These are phyloP conservation scores for Vulpes vulpes DNA, from an alignment of 2,113 vertebrate genomes.

Conservation along the genomic window DNA sequence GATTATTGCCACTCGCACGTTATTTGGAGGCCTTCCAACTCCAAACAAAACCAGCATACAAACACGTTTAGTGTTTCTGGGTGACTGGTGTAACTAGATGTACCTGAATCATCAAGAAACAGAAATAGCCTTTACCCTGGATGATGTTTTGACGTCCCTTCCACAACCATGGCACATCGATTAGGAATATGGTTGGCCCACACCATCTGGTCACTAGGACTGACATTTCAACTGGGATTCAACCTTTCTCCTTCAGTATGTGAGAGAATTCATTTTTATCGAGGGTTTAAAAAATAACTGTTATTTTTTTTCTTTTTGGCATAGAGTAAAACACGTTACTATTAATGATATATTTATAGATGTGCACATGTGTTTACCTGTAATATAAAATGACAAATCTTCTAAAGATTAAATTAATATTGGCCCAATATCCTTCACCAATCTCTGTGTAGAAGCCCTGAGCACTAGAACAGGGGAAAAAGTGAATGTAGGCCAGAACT, in stretches of 20 bases:
- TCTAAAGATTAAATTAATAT: not conserved
- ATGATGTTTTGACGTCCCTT: constrained; percentile 20
- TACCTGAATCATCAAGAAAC: constrained; percentile 36
- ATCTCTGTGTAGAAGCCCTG: not conserved
- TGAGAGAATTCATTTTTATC: not conserved
- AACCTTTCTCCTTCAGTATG: not conserved
- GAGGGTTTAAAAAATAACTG: not conserved
- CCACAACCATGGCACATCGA: not conserved
- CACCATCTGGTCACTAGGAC: not conserved
- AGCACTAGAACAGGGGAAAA: not conserved
- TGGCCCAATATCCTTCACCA: not conserved
- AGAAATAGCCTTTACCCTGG: not conserved
- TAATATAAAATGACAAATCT: not conserved
- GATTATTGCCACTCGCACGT: not conserved
- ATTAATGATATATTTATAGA: not conserved
- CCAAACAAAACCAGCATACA: not conserved
- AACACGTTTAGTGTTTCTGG: not conserved
- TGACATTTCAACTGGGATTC: not conserved
- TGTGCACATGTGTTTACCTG: not conserved
- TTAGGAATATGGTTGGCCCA: not conserved
- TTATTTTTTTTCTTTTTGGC: not conserved
- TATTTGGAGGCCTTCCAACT: constrained; percentile 38
- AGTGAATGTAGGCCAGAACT: not conserved
- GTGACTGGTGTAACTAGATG: not conserved
- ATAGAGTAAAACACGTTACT: not conserved